Base-by-base conservation (phyloP, 2,888 invertebrate genomes). In the Ophion ventricosus region DNA sequence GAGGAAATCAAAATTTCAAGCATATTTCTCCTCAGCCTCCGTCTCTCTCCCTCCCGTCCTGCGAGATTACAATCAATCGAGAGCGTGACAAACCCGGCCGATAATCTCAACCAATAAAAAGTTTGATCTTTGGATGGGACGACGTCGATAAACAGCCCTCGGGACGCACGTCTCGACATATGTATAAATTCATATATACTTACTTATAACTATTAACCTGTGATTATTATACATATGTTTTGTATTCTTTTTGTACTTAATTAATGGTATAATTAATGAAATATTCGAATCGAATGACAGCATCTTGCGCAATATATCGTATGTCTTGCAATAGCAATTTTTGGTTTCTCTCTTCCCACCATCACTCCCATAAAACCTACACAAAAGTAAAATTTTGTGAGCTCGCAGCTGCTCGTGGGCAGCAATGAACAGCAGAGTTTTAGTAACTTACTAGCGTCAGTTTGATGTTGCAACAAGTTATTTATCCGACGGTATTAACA, bases 161-260 rank as follows among this genome's bases (percentile, higher is more conserved):
- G 25, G 69, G 56, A 57, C 54, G 61, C 54, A n/a, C 61, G n/a
- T 57, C 17, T 75, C 10, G 25, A 59, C 20, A 43, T 70, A 72
- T 80, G 20, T 74, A 59, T 67, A 57, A 72, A 64, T 66, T 57
- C 20, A 35, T 64, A 23, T 59, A 57, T 80, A 73, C 72, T 77
- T 57, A 72, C 59, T 20, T 75, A 56, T 80, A 59, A 74, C 75
- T 20, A 57, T 78, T 87, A 85, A 84, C 82, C 85, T 87, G 87
- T 87, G 87, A 87, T 86, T 81, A 74, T 80, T 82, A 66, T 83
- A 77, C 78, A 79, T 59, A 35, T 59, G 67, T 76, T 85, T 69
- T 80, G 43, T 82, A 77, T 54, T 57, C 82, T 83, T 43, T 75
- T 75, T 84, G 43, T 85, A 77, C 70, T 70, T 77, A 66, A 63